Evolutionary conservation across 2,888 invertebrate species (phyloP).

Genomic region (Psococerastis gibbosa): DNA sequence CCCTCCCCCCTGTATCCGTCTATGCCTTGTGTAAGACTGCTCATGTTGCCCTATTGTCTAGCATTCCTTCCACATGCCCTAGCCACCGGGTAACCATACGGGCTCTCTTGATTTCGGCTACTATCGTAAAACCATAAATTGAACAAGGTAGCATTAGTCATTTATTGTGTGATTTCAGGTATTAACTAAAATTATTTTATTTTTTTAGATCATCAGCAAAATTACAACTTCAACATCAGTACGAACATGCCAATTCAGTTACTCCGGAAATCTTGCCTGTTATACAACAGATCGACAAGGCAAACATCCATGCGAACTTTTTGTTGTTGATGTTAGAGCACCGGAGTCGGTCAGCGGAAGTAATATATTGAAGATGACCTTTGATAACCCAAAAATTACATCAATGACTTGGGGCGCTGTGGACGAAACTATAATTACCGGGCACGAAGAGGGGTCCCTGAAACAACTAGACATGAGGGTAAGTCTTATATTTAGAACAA

Average conservation of each 20-base stretch:
- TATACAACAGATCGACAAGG: slow-evolving; percentile 88
- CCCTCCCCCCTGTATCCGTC: no score
- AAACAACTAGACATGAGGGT: slow-evolving; percentile 83
- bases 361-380: slow-evolving; percentile 60
- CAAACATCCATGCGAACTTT: slow-evolving; percentile 78
- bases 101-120: no score
- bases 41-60: no score
- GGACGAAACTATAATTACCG: slow-evolving; percentile 80
- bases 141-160: no score
- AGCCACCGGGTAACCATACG: no score
- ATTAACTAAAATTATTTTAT: slow-evolving; percentile 9
- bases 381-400: slow-evolving; percentile 69
- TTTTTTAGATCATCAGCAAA: slow-evolving; percentile 36
- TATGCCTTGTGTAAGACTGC: no score
- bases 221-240: slow-evolving; percentile 73
- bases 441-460: slow-evolving; percentile 87
- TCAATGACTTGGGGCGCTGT: slow-evolving; percentile 86
- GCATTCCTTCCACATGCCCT: no score
- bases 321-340: slow-evolving; percentile 64
- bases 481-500: slow-evolving; percentile 20
- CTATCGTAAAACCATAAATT: no score
- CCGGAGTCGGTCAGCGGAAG: slow-evolving; percentile 50
- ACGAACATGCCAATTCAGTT: slow-evolving; percentile 80
- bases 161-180: no score
- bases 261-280: slow-evolving; percentile 77